Evolutionary conservation across 2,113 vertebrate species (phyloP), one percentile per base, ranked within the genome.

Genomic region (Chionodraco myersi): DNA sequence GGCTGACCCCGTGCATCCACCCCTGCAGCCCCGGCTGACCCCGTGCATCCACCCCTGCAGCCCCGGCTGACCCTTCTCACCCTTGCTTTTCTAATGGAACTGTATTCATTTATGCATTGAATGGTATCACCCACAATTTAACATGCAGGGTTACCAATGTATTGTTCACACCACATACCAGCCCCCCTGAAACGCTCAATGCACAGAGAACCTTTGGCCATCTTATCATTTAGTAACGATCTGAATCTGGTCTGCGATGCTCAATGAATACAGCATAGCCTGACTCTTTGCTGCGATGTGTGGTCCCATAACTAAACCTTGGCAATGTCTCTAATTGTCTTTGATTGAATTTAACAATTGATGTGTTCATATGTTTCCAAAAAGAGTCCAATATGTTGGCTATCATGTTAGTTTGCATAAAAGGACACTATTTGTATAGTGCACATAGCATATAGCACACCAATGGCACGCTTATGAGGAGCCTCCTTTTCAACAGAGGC

Each of bases 181-280:
- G 56, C 3, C 6, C 26, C 10, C 15, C 14, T 58, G 18, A 36
- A 49, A 41, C 26, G 1, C 16, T 49, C 4, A 3, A 21, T 49
- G 16, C 18, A 65, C 52, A 57, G 18, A 60, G 23, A 5, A 53
- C 26, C 51, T 44, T 14, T 76, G 14, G 44, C 69, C 16, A 30
- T 45, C 48, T 56, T 54, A 6, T 54, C 26, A 18, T 63, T 63
- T 23, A 61, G 21, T 72, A 11, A 34, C 16, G 10, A 3, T 21
- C 5, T 30, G 9, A 53, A 51, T 78, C 49, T 68, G 63, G 30
- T 65, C 5, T 59, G 60, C 77, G 70, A 63, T 84, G 79, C 70
- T 86, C 23, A 74, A 80, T 89, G 64, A 80, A 91, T 85, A 70
- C 69, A 66, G 64, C 6, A 10, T 18, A 68, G 54, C 63, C 69